Evolutionary conservation across 2,113 vertebrate genomes (phyloP).

Genomic region (Ivindomyrus marchei): DNA sequence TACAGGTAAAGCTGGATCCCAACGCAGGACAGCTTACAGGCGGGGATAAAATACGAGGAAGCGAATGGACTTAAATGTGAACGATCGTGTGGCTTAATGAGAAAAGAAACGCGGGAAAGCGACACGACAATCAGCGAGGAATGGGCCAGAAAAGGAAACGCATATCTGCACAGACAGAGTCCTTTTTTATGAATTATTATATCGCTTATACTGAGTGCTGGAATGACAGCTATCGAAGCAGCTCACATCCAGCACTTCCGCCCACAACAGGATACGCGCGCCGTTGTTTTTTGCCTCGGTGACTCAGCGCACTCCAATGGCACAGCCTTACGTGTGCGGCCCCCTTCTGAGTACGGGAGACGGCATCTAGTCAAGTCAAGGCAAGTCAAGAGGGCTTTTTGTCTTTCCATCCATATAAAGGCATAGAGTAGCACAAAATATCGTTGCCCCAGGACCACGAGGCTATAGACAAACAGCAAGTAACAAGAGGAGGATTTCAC

Average conservation of each 20-base stretch:
- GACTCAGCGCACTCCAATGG: not conserved
- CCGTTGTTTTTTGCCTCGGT: slow-evolving; percentile 10
- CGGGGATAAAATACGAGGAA: not conserved
- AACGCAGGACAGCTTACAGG: not conserved
- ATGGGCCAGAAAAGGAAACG: not conserved
- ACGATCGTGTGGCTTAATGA: not conserved
- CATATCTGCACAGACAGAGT: not conserved
- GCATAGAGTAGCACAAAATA: not conserved
- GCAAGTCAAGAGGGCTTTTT: not conserved
- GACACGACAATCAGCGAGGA: not conserved
- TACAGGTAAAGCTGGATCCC: slow-evolving; percentile 1
- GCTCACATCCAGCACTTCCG: slow-evolving; percentile 48
- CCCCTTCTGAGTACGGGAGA: not conserved
- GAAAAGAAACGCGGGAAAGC: not conserved
- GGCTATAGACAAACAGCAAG: not conserved
- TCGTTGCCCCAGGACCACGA: not conserved
- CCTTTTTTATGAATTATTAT: not conserved
- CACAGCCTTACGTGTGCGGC: not conserved
- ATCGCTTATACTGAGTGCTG: slow-evolving; percentile 15
- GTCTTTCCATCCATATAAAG: not conserved
- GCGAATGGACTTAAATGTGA: not conserved
- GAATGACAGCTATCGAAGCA: slow-evolving; percentile 23
- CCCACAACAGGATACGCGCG: slow-evolving; percentile 34
- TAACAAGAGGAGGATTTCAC: not conserved
- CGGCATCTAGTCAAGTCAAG: not conserved